Percentiles rank a stretch among this genome's conserved stretches.
These are phyloP conservation scores for Megalurothrips usitatus DNA, from an alignment of 2,888 invertebrate genomes.

Conservation along the genomic window DNA sequence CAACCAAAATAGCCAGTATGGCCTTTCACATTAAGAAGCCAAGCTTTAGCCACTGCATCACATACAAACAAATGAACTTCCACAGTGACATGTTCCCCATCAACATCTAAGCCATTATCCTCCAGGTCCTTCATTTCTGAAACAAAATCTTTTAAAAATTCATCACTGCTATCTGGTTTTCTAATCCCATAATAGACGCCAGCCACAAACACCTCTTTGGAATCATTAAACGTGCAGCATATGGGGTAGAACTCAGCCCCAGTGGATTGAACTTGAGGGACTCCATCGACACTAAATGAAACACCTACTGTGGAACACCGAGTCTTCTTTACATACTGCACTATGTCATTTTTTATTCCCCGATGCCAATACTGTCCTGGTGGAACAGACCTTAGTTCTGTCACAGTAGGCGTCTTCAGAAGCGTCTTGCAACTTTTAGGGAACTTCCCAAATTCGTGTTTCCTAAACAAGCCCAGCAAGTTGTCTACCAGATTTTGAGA, in stretches of 20 bases:
- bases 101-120: neutral
- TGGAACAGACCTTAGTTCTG: neutral
- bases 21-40: constrained; percentile 36
- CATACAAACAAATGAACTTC: constrained; percentile 28
- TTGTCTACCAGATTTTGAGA: neutral
- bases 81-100: neutral
- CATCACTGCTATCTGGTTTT: neutral
- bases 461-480: neutral
- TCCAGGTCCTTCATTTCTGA: neutral
- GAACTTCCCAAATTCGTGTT: neutral
- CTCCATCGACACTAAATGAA: neutral
- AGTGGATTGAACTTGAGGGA: neutral
- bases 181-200: neutral
- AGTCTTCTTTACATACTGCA: neutral
- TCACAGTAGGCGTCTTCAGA: neutral
- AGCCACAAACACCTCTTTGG: neutral
- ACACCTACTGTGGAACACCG: neutral
- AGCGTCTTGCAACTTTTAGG: neutral
- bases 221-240: neutral
- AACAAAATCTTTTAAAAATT: neutral
- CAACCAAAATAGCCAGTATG: constrained; percentile 37
- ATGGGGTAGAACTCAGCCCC: neutral
- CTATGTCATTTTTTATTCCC: neutral
- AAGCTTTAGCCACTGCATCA: constrained; percentile 38
- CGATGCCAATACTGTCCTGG: neutral